Evolutionary conservation across 2,797 vertebrate species (phyloP).

Genomic region (Bovichtus diacanthus): DNA sequence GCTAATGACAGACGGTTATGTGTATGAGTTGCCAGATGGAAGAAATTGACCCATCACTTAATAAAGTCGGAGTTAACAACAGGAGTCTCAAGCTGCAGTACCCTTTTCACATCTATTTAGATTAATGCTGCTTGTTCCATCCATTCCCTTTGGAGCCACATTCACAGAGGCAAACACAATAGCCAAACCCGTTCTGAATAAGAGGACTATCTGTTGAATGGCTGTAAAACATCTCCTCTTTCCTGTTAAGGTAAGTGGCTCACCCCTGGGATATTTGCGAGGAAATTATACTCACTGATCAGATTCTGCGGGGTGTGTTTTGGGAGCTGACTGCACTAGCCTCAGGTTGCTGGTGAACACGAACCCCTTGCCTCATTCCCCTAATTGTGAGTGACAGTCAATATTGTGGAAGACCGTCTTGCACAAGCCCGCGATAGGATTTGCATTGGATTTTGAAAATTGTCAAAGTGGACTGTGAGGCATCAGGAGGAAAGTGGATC

Average conservation of each 20-base stretch:
- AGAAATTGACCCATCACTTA: conserved; percentile 73
- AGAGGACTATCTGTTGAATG: conserved; percentile 72
- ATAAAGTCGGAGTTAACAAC: conserved; percentile 71
- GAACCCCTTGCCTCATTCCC: conserved; percentile 72
- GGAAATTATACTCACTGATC: conserved; percentile 86
- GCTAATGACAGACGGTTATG: conserved; percentile 72
- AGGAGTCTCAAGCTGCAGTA: conserved; percentile 59
- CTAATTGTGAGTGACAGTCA: conserved; percentile 86
- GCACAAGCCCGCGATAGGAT: conserved; percentile 80
- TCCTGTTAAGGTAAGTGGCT: conserved; percentile 84
- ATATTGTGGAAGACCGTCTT: conserved; percentile 79
- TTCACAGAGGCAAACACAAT: conserved; percentile 70
- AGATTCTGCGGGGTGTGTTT: conserved; percentile 80
- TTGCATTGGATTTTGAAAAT: conserved; percentile 87
- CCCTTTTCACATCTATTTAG: conserved; percentile 62
- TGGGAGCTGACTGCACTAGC: conserved; percentile 72
- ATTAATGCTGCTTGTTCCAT: conserved; percentile 63
- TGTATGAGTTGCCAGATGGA: conserved; percentile 70
- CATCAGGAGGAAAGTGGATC: conserved; percentile 76
- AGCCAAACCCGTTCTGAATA: conserved; percentile 64
- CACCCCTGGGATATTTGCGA: conserved; percentile 83
- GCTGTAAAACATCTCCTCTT: conserved; percentile 82
- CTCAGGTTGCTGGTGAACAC: conserved; percentile 80
- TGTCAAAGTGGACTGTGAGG: conserved; percentile 83
- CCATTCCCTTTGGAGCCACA: conserved; percentile 64